Conservation (phyloP, 1,140 invertebrate species). For the Micrasema minimum region DNA sequence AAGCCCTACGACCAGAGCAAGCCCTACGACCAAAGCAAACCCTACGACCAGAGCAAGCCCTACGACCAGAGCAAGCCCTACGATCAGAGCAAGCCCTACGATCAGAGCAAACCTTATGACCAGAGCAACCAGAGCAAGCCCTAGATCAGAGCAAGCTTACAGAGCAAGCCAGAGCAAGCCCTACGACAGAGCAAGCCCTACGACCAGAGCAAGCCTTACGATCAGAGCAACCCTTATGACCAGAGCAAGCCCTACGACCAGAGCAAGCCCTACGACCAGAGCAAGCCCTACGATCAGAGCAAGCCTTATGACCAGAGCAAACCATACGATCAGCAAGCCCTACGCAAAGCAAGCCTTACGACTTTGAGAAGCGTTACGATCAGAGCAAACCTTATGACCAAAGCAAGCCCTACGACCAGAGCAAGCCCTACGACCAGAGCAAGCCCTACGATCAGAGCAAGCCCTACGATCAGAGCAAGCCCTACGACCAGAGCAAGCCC, state of each 20-base stretch:
- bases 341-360: constrained; percentile 21
- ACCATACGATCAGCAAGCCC: constrained; percentile 30
- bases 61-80: constrained; percentile 24
- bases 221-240: constrained; percentile 26
- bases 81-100: constrained; percentile 28
- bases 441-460: constrained; percentile 29
- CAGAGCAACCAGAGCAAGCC: constrained; percentile 30
- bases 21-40: too few species aligned
- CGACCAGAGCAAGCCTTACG: constrained; percentile 16
- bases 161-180: too few species aligned
- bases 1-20: too few species aligned
- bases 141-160: constrained; percentile 3
- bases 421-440: constrained; percentile 18
- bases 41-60: too few species aligned
- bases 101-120: too few species aligned
- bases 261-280: constrained; percentile 22
- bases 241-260: constrained; percentile 21
- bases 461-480: constrained; percentile 33
- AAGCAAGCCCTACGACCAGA: constrained; percentile 24
- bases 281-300: constrained; percentile 33
- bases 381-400: constrained; percentile 18
- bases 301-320: constrained; percentile 24
- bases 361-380: constrained; percentile 14
- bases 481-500: constrained; percentile 28
- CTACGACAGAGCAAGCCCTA: constrained; percentile 39